Evolutionary conservation across 2,888 invertebrate genomes (phyloP).

Genomic region (Folsomia manolachei): DNA sequence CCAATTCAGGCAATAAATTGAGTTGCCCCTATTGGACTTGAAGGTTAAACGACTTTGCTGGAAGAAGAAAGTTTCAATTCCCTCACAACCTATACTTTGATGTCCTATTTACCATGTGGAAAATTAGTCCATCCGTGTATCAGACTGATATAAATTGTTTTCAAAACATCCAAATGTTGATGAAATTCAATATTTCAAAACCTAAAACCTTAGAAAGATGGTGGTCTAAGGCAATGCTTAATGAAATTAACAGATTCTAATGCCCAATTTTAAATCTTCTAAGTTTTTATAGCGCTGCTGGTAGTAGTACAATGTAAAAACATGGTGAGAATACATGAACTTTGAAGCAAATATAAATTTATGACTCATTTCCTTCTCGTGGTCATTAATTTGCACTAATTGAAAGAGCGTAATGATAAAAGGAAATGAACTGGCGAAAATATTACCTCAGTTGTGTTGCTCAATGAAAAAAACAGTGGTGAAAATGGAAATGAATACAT

Average conservation of each 20-base stretch:
- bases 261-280: neutral
- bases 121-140: too few relatives aligned
- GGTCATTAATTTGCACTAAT: conserved; percentile 19
- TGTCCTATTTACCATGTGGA: too few relatives aligned
- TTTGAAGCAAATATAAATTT: neutral
- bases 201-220: too few relatives aligned
- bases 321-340: neutral
- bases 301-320: too few relatives aligned
- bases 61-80: too few relatives aligned
- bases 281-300: neutral
- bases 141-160: too few relatives aligned
- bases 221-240: neutral
- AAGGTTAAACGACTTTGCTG: too few relatives aligned
- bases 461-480: too few relatives aligned
- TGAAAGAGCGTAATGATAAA: conserved; percentile 13
- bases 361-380: neutral
- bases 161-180: neutral
- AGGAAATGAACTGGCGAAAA: conserved; percentile 9
- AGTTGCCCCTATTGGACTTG: too few relatives aligned
- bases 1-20: neutral
- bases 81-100: too few relatives aligned
- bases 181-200: neutral
- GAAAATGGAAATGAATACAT: too few relatives aligned
- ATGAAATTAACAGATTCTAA: neutral
- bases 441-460: neutral